Percentiles rank a stretch among this genome's conserved stretches.
Evolutionary conservation across 2,113 vertebrate species (phyloP).

Genomic region (Accipiter virgatus): DNA sequence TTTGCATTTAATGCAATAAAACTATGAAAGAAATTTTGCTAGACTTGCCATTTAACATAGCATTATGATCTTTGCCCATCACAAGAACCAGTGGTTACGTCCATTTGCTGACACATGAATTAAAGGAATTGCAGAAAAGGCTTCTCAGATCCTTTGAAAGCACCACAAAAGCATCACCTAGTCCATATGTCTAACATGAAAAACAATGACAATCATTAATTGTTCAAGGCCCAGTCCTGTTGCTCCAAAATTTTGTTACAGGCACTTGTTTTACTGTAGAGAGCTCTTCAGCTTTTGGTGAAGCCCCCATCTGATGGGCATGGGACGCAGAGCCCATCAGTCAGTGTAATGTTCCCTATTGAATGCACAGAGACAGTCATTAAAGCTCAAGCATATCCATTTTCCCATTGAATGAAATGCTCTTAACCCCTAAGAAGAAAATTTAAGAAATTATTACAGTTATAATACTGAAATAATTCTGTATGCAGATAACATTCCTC

Average conservation of each 20-base stretch:
- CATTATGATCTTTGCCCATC: neutral
- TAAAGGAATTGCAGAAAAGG: neutral
- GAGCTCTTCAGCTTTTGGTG: neutral
- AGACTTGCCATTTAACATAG: neutral
- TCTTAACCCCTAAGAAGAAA: neutral
- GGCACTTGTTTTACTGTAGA: neutral
- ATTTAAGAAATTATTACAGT: neutral
- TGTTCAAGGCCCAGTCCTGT: neutral
- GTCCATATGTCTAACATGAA: fast-evolving
- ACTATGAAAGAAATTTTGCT: neutral
- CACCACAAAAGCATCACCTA: neutral
- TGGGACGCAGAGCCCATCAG: neutral
- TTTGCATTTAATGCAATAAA: neutral
- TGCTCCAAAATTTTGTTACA: neutral
- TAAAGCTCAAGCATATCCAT: neutral
- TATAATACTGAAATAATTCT: neutral
- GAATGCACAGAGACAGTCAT: neutral
- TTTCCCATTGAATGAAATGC: neutral
- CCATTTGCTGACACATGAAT: neutral
- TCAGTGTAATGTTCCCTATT: neutral
- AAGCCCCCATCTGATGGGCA: neutral
- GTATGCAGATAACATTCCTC: neutral
- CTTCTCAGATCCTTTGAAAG: neutral
- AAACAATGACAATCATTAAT: neutral
- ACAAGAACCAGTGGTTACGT: neutral